Evolutionary conservation across 2,113 vertebrate genomes (phyloP), one percentile per base, ranked within the genome.

Genomic region (Erythrocebus patas): DNA sequence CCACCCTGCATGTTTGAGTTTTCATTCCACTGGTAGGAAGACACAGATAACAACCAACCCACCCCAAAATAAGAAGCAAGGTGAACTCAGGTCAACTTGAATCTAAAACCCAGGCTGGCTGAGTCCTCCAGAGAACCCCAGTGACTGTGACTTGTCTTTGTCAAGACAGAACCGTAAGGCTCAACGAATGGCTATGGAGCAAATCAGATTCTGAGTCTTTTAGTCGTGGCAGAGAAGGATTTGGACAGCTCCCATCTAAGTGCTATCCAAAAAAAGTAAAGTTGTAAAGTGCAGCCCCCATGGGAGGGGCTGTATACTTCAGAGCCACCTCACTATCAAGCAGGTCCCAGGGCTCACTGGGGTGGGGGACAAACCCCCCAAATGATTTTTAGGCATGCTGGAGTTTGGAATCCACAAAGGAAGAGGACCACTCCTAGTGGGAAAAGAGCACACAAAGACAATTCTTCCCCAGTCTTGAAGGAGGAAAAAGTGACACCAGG

Each of bases 111-210:
- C 76, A n/a, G 17, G 50, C 22, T 12, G 38, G 3, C 1, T n/a
- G 35, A 22, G 2, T n/a, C 27, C 43, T 45, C 43, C 64, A 64
- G 64, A 78, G 52, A 85, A 35, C 20, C 40, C 76, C 13, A 7
- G 14, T 8, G 38, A 25, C 50, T 50, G 52, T 52, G 25, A 22
- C 10, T 75, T 27, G 11, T 20, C 81, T 50, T 81, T 13, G 11
- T 16, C 38, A 16, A 1, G 50, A 82, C 43, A 72, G 89, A 64
- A 50, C 2, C 0, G 0, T 0, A 11, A 25, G 23, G 4, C 38
- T 61, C 27, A 59, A 8, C 17, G 5, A 55, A 55, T 3, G 55
- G n/a, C 38, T 85, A 45, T 14, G 32, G 17, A 73, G n/a, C n/a
- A 40, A 75, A 25, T 55, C 35, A 1, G 43, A 88, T 40, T 30